These are phyloP conservation scores for Homalodisca vitripennis DNA, from an alignment of 1,140 invertebrate genomes.

Conservation along the genomic window DNA sequence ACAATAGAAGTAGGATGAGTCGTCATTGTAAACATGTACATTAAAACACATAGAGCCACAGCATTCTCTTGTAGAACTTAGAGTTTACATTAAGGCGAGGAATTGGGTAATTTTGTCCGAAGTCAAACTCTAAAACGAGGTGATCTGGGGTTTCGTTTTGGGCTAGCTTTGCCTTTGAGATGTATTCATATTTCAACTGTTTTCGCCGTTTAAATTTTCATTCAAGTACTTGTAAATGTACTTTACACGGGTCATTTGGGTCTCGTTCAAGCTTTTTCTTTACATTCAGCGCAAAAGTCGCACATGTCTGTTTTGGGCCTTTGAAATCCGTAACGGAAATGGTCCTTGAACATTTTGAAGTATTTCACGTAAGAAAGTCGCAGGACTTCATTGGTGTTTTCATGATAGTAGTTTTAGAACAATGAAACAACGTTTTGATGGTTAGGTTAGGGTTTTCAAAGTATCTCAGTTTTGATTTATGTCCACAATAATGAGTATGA, in stretches of 20 bases:
- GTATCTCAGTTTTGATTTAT: constrained; percentile 23
- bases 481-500: constrained; percentile 18
- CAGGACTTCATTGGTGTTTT: not conserved
- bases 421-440: constrained; percentile 16
- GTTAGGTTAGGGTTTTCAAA: constrained; percentile 28
- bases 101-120: constrained; percentile 33
- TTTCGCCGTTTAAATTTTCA: constrained; percentile 25
- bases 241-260: constrained; percentile 28
- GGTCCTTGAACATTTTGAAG: constrained; percentile 20
- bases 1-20: constrained; percentile 28
- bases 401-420: constrained; percentile 12
- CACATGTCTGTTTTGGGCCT: constrained; percentile 29
- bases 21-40: constrained; percentile 34
- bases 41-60: constrained; percentile 35
- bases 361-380: constrained; percentile 12
- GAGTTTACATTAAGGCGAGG: constrained; percentile 30
- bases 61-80: constrained; percentile 34
- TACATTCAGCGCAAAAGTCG: constrained; percentile 29
- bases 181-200: constrained; percentile 20
- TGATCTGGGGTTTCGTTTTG: not conserved
- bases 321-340: constrained; percentile 1
- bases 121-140: constrained; percentile 35
- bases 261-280: constrained; percentile 27
- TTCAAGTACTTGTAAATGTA: constrained; percentile 25
- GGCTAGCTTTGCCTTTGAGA: constrained; percentile 10